Conservation (phyloP, 2,888 invertebrate species). For the Lochmaea capreae region DNA sequence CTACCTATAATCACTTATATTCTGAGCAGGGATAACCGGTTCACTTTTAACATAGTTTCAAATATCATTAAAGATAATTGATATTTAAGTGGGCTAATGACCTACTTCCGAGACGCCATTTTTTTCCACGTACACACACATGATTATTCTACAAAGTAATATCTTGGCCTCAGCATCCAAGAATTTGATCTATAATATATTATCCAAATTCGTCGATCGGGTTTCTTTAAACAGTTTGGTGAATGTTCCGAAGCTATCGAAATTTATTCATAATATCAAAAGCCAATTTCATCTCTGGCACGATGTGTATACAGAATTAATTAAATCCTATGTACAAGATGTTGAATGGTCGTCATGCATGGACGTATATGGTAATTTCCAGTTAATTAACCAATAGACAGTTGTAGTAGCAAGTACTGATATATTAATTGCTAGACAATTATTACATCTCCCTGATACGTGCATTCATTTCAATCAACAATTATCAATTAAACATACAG, state of each 20-base stretch:
- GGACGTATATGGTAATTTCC: slow-evolving; percentile 10
- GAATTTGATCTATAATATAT: too few relatives aligned
- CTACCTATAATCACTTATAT: too few relatives aligned
- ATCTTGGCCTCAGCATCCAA: too few relatives aligned
- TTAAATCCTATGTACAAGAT: slow-evolving; percentile 23
- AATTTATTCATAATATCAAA: background rate
- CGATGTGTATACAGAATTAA: slow-evolving; percentile 6
- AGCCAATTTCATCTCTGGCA: background rate
- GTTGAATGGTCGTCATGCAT: slow-evolving; percentile 14
- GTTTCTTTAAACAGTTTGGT: too few relatives aligned
- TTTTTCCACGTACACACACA: too few relatives aligned
- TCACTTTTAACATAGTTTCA: too few relatives aligned
- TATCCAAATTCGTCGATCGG: too few relatives aligned
- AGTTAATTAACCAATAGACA: slow-evolving; percentile 29
- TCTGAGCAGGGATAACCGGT: too few relatives aligned
- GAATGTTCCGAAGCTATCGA: slow-evolving; percentile 9
- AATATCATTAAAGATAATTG: too few relatives aligned
- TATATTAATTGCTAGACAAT: slow-evolving; percentile 5
- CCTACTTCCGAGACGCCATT: too few relatives aligned
- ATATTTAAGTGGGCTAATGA: too few relatives aligned
- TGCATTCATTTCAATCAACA: background rate
- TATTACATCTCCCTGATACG: background rate
- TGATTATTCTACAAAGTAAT: too few relatives aligned
- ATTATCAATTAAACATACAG: background rate
- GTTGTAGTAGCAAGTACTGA: slow-evolving; percentile 7